Evolutionary conservation across 1,140 invertebrate genomes (phyloP), one percentile per base, ranked within the genome.

Genomic region (Plutomurus gul): DNA sequence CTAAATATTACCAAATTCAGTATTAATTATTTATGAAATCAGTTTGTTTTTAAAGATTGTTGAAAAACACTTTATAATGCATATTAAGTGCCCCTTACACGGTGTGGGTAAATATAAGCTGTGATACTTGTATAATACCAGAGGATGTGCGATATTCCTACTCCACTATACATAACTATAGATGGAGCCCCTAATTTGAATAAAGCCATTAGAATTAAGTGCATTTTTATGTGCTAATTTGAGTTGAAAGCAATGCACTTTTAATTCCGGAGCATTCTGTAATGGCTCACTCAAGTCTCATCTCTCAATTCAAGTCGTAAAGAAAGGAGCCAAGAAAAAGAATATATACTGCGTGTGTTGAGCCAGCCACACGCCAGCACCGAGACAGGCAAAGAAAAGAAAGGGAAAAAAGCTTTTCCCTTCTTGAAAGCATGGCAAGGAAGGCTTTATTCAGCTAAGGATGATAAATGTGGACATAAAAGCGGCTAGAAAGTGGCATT

Each of bases 401-500:
- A 43, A 43, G 39, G 7, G n/a, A 43, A 13, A 27, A 33, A 65
- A 43, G 39, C 39, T 43, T 43, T 43, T 43, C 10, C n/a, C 10
- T 10, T 43, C 10, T 13, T 43, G 39, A 43, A 43, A n/a, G 11
- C 11, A 43, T 4, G 7, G 7, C 10, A 43, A 43, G 39, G 39
- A 43, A 43, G n/a, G 39, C 39, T 43, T 43, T 43, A 43, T 43
- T 10, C 39, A 43, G 39, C 39, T 43, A 43, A 43, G 39, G 39
- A 43, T 75, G 73, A 75, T 75, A 47, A 2, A 75, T 25, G 37
- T n/a, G 8, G 39, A 43, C 13, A 40, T 49, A 40, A 49, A 75
- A 75, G 40, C 49, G 46, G 40, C 20, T 75, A 46, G 33, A 75
- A 75, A 46, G 73, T 75, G 40, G 73, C 73, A 75, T 75, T 73